A percentile compares a stretch with the other conserved stretches of the same genome.
Evolutionary conservation across 2,113 vertebrate species (phyloP).

Genomic region (Noctilio leporinus): DNA sequence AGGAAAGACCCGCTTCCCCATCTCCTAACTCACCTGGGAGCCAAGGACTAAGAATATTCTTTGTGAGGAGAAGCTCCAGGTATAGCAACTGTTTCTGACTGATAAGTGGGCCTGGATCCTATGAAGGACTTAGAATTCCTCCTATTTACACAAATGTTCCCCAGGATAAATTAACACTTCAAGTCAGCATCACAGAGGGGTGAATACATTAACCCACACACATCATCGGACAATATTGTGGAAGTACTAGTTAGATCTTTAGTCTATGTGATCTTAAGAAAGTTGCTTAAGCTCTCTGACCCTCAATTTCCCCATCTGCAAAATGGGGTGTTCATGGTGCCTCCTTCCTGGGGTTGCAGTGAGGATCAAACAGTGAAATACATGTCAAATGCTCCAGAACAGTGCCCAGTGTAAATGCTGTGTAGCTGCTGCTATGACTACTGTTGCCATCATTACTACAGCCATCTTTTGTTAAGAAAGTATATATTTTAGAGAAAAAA

Average conservation of each 20-base stretch:
- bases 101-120: background rate
- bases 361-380: too few relatives aligned
- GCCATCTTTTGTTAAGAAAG: background rate
- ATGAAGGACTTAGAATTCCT: background rate
- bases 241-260: background rate
- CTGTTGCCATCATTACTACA: rapidly evolving
- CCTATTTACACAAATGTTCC: background rate
- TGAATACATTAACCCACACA: rapidly evolving
- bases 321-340: rapidly evolving
- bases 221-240: rapidly evolving
- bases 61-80: background rate
- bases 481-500: background rate
- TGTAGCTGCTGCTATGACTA: rapidly evolving
- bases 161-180: rapidly evolving
- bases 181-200: background rate
- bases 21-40: background rate
- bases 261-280: background rate
- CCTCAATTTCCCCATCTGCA: background rate
- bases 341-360: background rate
- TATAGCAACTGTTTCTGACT: rapidly evolving
- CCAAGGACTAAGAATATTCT: background rate
- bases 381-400: rapidly evolving
- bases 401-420: rapidly evolving
- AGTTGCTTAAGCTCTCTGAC: background rate
- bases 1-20: background rate